These are phyloP conservation scores for Dolichomitus sp. DNA, from an alignment of 2,888 invertebrate genomes.

Conservation along the genomic window DNA sequence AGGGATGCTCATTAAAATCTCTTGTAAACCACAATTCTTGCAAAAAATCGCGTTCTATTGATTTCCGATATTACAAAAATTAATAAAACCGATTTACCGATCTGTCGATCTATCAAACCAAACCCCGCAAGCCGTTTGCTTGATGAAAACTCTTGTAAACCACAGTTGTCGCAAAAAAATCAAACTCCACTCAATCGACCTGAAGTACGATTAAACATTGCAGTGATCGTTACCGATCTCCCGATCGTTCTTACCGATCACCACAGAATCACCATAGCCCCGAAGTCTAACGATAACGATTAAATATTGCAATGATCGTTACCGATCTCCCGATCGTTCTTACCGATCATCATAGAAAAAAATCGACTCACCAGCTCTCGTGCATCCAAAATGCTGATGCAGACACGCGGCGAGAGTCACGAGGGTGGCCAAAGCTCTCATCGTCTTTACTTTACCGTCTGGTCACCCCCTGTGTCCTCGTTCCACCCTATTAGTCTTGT, in stretches of 20 bases:
- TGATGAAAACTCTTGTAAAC: neutral
- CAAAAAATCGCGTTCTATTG: neutral
- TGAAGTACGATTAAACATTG: neutral
- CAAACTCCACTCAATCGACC: neutral
- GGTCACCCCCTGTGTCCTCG: neutral
- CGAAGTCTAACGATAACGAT: too few relatives aligned
- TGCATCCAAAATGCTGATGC: constrained; percentile 70
- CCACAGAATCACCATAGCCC: neutral
- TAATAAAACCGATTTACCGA: neutral
- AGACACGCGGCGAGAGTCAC: constrained; percentile 71
- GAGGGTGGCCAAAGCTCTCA: constrained; percentile 70
- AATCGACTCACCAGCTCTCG: constrained; percentile 74
- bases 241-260: neutral
- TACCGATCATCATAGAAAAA: neutral
- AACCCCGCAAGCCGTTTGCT: neutral
- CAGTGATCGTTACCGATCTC: neutral
- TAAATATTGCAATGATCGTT: too few relatives aligned
- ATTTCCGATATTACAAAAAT: neutral
- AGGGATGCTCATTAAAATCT: too few relatives aligned
- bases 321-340: too few relatives aligned
- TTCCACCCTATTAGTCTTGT: constrained; percentile 44
- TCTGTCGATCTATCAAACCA: neutral
- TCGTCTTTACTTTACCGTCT: constrained; percentile 25
- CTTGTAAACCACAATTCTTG: too few relatives aligned
- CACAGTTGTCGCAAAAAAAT: too few relatives aligned